These are phyloP conservation scores for Hyles euphorbiae DNA, from an alignment of 1,140 invertebrate species.

Conservation along the genomic window DNA sequence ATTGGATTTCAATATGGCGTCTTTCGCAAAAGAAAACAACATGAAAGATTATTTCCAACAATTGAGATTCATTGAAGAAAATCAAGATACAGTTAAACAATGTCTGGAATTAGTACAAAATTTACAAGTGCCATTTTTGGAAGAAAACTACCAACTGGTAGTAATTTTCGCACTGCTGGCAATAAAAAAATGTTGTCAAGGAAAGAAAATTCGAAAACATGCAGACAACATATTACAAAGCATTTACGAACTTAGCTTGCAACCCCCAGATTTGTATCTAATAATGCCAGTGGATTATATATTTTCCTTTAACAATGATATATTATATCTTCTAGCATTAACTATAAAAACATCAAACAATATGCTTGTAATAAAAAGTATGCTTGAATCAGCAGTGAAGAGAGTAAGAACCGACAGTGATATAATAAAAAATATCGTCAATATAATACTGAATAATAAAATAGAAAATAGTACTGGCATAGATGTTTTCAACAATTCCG, in stretches of 20 bases:
- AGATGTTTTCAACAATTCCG: constrained; percentile 47
- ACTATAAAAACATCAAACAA: constrained; percentile 49
- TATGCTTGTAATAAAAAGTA: constrained; percentile 41
- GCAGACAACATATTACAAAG: constrained; percentile 45
- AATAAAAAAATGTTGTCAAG: constrained; percentile 45
- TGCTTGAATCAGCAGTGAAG: constrained; percentile 55
- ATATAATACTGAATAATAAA: constrained; percentile 50
- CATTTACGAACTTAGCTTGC: constrained; percentile 53
- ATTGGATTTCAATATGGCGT: constrained; percentile 35
- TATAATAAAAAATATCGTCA: constrained; percentile 47
- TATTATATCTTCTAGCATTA: constrained; percentile 50
- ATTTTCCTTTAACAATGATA: constrained; percentile 48
- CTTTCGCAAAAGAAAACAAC: constrained; percentile 39
- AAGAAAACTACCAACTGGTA: constrained; percentile 56
- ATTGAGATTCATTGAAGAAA: constrained; percentile 27
- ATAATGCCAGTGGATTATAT: constrained; percentile 49
- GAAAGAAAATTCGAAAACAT: constrained; percentile 44
- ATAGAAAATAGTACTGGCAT: constrained; percentile 34
- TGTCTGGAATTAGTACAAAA: constrained; percentile 44
- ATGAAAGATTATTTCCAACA: constrained; percentile 38
- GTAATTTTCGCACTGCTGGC: constrained; percentile 49
- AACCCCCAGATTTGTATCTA: constrained; percentile 57
- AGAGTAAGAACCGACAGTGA: constrained; percentile 58
- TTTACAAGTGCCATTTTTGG: constrained; percentile 50
- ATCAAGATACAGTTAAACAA: constrained; percentile 30